These are phyloP conservation scores for Phyllotreta cruciferae DNA, from an alignment of 2,888 invertebrate species.

Conservation along the genomic window DNA sequence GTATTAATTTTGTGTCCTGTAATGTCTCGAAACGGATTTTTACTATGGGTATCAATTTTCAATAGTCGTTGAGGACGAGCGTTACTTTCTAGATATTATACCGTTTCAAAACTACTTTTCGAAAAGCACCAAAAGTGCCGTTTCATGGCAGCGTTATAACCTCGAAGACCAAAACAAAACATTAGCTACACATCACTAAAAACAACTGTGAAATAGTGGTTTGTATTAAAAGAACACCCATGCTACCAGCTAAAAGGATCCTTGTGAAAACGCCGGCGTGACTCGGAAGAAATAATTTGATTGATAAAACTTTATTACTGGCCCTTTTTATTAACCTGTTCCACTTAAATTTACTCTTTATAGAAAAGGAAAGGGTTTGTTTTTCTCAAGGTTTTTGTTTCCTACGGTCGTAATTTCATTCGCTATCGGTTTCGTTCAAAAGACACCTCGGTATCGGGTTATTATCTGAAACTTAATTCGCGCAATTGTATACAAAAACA, in stretches of 20 bases:
- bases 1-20: not conserved
- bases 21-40: slow-evolving; percentile 15
- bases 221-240: slow-evolving; percentile 48
- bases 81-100: slow-evolving; percentile 30
- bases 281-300: slow-evolving; percentile 53
- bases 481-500: slow-evolving; percentile 48
- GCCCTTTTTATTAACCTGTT: slow-evolving; percentile 42
- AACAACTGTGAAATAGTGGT: slow-evolving; percentile 52
- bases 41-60: slow-evolving; percentile 29
- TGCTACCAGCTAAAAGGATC: slow-evolving; percentile 39
- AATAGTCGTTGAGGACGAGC: slow-evolving; percentile 22
- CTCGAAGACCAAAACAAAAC: slow-evolving; percentile 42
- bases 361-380: slow-evolving; percentile 43
- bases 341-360: slow-evolving; percentile 43
- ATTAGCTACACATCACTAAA: slow-evolving; percentile 48
- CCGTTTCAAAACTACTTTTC: slow-evolving; percentile 30
- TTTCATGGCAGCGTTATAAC: slow-evolving; percentile 37
- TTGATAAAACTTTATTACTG: slow-evolving; percentile 54
- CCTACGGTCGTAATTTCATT: slow-evolving; percentile 35
- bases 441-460: slow-evolving; percentile 48
- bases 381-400: slow-evolving; percentile 38
- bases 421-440: slow-evolving; percentile 47
- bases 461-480: slow-evolving; percentile 50
- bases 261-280: slow-evolving; percentile 50
- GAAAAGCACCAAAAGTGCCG: slow-evolving; percentile 32